Base-by-base conservation (phyloP, 2,888 invertebrate species). In the Bembecia ichneumoniformis region DNA sequence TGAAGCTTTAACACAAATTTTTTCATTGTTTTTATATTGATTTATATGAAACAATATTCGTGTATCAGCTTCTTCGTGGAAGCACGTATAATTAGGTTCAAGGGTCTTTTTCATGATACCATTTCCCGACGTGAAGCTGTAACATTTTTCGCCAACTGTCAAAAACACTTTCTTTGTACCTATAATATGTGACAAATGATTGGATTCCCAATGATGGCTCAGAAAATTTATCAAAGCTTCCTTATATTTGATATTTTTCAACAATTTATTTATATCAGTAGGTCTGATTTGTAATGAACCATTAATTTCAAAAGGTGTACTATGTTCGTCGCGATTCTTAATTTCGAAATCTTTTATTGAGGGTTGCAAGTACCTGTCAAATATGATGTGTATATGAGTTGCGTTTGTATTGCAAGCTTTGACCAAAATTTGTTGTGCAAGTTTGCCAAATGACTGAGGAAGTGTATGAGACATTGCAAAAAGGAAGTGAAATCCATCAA, bases 291-390 rank as follows among this genome's bases (percentile, higher is more conserved):
- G 67, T 11, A 48, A 47, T 36, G 49, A 52, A 7, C 53, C 54
- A 34, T 35, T 51, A 52, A 53, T 55, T 49, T 43, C 52, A 20
- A 54, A 57, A 44, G 53, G 51, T 49, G 52, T 54, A 53, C 52
- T 54, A 49, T 51, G 50, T 49, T 17, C 54, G 43, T 47, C 43
- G 47, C 55, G 10, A 17, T 40, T 53, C 35, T 47, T 35, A 46
- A 53, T 17, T 58, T 72, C 70, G 43, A 47, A 60, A 59, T 71
- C 68, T 63, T 71, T 74, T 46, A 70, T 68, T 17, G 67, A 70
- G 9, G 71, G 68, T 44, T 58, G 50, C 46, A 63, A 58, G 54
- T 70, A 68, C 10, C 62, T 57, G 52, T 71, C 69, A 56, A 63
- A 55, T 44, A 50, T 45, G 10, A 52, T 47, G 50, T 62, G 56